These are phyloP conservation scores for Lamellibrachia satsuma DNA, from an alignment of 2,888 invertebrate genomes.

Conservation along the genomic window DNA sequence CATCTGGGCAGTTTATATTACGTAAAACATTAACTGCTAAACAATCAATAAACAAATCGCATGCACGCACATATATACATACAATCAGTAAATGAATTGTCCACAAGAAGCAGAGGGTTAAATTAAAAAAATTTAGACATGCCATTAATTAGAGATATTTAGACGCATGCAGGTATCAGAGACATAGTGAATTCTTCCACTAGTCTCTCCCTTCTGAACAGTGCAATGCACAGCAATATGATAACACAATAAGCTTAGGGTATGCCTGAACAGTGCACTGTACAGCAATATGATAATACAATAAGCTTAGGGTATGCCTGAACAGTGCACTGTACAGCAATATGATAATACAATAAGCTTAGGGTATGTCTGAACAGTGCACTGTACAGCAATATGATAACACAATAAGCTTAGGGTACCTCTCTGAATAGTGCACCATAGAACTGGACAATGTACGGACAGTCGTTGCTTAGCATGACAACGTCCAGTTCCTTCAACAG, in stretches of 20 bases:
- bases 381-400: not conserved
- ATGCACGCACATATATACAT: too few species aligned
- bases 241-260: conserved; percentile 37
- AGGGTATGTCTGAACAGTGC: not conserved
- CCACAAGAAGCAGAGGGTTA: too few species aligned
- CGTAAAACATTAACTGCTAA: too few species aligned
- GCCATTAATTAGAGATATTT: too few species aligned
- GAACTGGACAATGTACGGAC: conserved; percentile 45
- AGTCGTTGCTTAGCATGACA: conserved; percentile 45
- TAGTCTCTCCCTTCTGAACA: conserved; percentile 37
- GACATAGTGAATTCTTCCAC: too few species aligned
- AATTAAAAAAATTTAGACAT: too few species aligned
- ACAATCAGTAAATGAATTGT: too few species aligned
- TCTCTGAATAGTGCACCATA: conserved; percentile 52
- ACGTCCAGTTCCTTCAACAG: conserved; percentile 47
- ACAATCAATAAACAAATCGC: too few species aligned
- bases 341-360: conserved; percentile 33
- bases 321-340: conserved; percentile 44
- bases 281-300: conserved; percentile 43
- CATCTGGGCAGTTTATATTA: too few species aligned
- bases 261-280: conserved; percentile 64
- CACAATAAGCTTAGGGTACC: conserved; percentile 68
- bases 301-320: conserved; percentile 64
- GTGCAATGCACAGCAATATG: conserved; percentile 43
- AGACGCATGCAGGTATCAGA: too few species aligned